Base-by-base conservation (phyloP, 2,797 vertebrate genomes). In the Diglossa cyanea region DNA sequence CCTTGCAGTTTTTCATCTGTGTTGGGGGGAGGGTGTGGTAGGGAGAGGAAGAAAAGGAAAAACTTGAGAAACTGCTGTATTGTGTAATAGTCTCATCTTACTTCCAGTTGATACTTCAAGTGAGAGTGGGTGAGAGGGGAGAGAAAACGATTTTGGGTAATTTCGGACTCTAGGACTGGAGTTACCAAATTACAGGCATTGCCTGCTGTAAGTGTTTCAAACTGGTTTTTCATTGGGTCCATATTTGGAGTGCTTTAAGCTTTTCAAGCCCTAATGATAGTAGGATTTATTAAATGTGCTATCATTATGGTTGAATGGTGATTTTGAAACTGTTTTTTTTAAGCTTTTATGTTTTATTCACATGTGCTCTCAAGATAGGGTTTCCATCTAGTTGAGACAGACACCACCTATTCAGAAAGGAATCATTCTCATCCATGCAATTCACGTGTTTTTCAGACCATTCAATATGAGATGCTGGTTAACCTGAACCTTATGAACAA, bases 11-110 rank as follows among this genome's bases (percentile, higher is more conserved):
- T 88, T 93, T 95, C 20, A 25, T 94, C 54, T 89, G 6, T 53
- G 3, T 40, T 26, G 7, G 2, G 10, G 7, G 20, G 2, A 11
- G 18, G 4, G 4, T 1, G 6, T 28, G 17, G 17, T 37, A 28
- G 33, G n/a, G 19, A 66, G 45, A 40, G 44, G n/a, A 90, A 40
- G 67, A 44, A 57, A 79, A 65, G 23, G 12, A 50, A 63, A 30
- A 78, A 7, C 7, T 7, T 20, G 4, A 66, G 48, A 50, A 93
- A 63, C 16, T 66, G 31, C 33, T 8, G 31, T 85, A 12, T 3
- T 2, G 16, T 58, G 33, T 25, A 54, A 9, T 25, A 21, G 3
- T 68, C 8, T 77, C 14, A 33, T 68, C 44, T 81, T 33, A 47
- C 54, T 83, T 88, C 28, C 24, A 51, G 28, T 40, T 60, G 31